Conservation (phyloP, 2,113 vertebrate species). For the Pelmatolapia mariae region DNA sequence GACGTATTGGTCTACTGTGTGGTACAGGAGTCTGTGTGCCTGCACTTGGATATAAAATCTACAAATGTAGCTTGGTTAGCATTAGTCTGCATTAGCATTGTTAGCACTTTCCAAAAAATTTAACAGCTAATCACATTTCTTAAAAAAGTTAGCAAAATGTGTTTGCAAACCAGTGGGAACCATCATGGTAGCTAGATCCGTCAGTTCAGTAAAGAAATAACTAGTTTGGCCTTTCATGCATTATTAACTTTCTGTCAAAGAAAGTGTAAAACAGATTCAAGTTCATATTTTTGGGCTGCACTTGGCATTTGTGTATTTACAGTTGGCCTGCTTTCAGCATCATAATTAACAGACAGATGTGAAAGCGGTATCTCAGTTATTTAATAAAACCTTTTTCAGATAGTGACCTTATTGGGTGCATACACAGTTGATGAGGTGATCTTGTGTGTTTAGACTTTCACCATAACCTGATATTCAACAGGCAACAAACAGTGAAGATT, state of each 20-base stretch:
- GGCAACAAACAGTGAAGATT: neutral
- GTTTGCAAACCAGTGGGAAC: fast-evolving
- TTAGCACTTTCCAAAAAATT: neutral
- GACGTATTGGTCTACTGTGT: neutral
- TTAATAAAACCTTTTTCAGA: neutral
- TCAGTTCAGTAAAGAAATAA: neutral
- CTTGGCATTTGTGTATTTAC: neutral
- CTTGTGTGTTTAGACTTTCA: neutral
- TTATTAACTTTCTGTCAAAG: neutral
- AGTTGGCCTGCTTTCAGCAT: neutral
- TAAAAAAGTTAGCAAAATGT: neutral
- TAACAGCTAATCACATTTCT: neutral
- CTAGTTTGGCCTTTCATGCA: neutral
- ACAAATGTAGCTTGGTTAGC: neutral
- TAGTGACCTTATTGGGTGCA: neutral
- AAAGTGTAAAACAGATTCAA: neutral
- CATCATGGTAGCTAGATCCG: neutral
- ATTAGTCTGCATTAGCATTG: neutral
- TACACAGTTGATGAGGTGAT: neutral
- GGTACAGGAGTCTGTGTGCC: neutral
- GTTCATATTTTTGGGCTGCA: neutral
- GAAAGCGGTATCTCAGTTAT: neutral
- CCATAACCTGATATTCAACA: neutral
- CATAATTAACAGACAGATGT: neutral
- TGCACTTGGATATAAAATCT: neutral